Evolutionary conservation across 37 sponge, comb jelly and placozoan genomes (phyloP), one percentile per base, ranked within the genome.

Genomic region (Cladorhizidae sp.): DNA sequence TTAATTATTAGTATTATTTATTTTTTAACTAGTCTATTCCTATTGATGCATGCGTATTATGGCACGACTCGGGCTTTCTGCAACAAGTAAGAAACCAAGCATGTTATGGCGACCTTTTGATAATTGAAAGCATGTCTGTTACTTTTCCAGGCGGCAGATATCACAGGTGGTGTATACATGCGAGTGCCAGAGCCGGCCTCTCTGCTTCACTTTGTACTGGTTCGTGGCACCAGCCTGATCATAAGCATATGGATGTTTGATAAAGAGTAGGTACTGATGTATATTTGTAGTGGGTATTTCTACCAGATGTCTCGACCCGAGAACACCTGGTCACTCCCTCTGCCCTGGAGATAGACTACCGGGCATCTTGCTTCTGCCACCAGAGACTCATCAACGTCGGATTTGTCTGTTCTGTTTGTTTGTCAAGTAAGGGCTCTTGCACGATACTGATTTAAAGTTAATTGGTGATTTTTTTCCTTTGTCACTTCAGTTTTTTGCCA

Each of bases 291-390:
- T 92, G 90, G 90, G 83, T 76, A 40, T 95, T 89, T 54, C 85
- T 95, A 0, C 90, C 96, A 23, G 87, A 95, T 45, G 29, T 35
- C 23, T n/a, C 81, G 23, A 74, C 75, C 23, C 40, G 93, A 33
- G 64, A 78, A 25, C 54, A 65, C 23, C 72, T 95, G 63, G 12
- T 45, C n/a, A 40, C 89, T 37, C 94, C 98, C 25, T n/a, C 77
- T 0, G 23, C 78, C 12, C 18, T 43, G 21, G 64, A 80, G 70
- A 92, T 97, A 15, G 98, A 97, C 80, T 97, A 95, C 67, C 43
- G 95, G 26, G 98, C 98, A 0, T 90, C 98, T 26, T 97, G 98
- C 63, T 85, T 90, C 70, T 97, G 98, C 51, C 95, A 97, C 75
- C 79, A 93, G 23, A 82, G 73, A 37, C 85, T 94, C 70, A 87